Evolutionary conservation across 2,113 vertebrate genomes (phyloP), one percentile per base, ranked within the genome.

Genomic region (Nesogale talazaci): DNA sequence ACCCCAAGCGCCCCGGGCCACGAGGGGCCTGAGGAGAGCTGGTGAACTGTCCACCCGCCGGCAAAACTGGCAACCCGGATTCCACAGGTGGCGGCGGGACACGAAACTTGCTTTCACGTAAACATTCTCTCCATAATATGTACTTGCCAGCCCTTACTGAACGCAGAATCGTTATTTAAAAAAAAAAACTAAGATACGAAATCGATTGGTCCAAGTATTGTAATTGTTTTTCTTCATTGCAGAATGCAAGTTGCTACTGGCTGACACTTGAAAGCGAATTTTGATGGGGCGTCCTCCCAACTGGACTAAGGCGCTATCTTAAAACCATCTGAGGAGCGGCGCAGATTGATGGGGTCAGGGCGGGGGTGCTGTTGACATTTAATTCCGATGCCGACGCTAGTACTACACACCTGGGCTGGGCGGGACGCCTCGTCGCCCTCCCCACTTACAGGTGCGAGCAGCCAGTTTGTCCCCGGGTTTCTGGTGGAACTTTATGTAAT

Each of bases 171-270:
- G 31, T 78, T 22, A 67, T 31, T 77, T 57, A 22, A 25, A 61
- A 83, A 25, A 52, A 52, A 52, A 6, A 52, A 27, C 72, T 88
- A 87, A 82, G 38, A 93, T 94, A 97, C 84, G 94, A 95, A 95
- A 94, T 95, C 27, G 63, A 91, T 12, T 29, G 72, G 16, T 40
- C 40, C 69, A 23, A 6, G 42, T 14, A 63, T 29, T 86, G 23
- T 56, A 80, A 79, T 2, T 77, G 77, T 23, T 3, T 4, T 57
- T 74, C 85, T 90, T 46, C 84, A n/a, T 40, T 40, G 11, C 63
- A 22, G 46, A 77, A 77, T 38, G 63, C 15, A 27, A 10, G 9
- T n/a, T n/a, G n/a, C n/a, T n/a, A n/a, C 63, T 69, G 2, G 40
- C 25, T 61, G 12, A 15, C 57, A 88, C 61, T 77, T 27, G 0